Conservation (phyloP, 2,797 vertebrate species). For the Delichon dasypus region DNA sequence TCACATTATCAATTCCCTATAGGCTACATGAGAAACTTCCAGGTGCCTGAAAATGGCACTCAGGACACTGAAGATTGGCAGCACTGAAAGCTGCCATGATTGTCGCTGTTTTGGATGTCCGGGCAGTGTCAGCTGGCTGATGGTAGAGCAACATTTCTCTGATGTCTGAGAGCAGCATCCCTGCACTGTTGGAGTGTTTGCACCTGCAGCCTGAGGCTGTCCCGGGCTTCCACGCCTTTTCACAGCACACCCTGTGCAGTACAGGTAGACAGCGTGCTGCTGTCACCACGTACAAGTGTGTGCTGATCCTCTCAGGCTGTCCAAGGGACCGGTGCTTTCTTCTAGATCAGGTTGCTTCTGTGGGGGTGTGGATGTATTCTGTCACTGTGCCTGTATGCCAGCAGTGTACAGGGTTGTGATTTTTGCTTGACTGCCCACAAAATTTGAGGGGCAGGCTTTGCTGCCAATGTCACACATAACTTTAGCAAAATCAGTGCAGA, state of each 20-base stretch:
- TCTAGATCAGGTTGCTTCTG: background rate
- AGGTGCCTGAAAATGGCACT: background rate
- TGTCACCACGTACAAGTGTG: fast-evolving
- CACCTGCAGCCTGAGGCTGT: fast-evolving
- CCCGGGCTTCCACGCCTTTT: fast-evolving
- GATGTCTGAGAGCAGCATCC: background rate
- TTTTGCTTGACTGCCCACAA: background rate
- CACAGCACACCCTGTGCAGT: fast-evolving
- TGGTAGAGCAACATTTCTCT: background rate
- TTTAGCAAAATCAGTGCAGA: fast-evolving
- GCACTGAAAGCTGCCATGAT: fast-evolving
- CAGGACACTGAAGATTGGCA: background rate
- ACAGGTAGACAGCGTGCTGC: background rate
- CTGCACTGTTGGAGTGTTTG: background rate
- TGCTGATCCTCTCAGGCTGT: background rate
- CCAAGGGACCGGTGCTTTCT: background rate
- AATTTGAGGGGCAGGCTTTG: background rate
- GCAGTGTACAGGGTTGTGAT: background rate
- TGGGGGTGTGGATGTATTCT: background rate
- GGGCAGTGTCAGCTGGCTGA: background rate
- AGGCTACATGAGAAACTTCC: background rate
- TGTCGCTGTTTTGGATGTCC: fast-evolving
- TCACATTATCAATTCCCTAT: background rate
- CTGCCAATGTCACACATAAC: background rate
- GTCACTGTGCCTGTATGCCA: background rate